Evolutionary conservation across 2,113 vertebrate genomes (phyloP).

Genomic region (mouse (Mus musculus)): GRCm39 chr9:60648001-60648500

Average conservation of each 20-base stretch:
- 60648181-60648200: background rate
- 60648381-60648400: background rate
- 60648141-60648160: background rate
- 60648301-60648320: background rate
- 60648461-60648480: background rate
- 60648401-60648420: background rate
- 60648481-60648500: background rate
- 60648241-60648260: background rate
- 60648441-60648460: background rate
- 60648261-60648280: background rate
- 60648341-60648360: background rate
- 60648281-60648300: background rate
- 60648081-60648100: background rate
- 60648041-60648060: background rate
- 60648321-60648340: background rate
- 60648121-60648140: background rate
- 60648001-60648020: background rate
- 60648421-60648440: background rate
- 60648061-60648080: background rate
- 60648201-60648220: background rate
- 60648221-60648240: background rate
- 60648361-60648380: background rate
- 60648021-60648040: background rate
- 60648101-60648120: fast-evolving
- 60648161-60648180: background rate